Evolutionary conservation across 2,113 vertebrate species (phyloP).

Genomic region (Mus pahari): DNA sequence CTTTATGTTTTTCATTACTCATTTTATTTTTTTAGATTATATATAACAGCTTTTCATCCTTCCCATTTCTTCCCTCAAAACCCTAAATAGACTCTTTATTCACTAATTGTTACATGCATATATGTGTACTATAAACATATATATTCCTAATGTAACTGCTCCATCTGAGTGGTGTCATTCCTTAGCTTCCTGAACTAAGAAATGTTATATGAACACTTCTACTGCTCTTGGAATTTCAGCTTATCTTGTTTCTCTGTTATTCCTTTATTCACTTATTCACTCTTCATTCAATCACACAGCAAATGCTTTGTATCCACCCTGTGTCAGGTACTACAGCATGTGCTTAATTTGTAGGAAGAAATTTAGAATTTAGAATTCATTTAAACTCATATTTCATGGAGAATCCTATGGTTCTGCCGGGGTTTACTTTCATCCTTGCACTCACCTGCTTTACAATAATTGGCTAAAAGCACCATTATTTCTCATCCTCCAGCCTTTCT

Average conservation of each 20-base stretch:
- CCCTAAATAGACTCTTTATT: neutral
- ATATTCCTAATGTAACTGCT: neutral
- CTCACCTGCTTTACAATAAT: neutral
- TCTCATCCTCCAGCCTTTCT: neutral
- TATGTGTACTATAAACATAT: neutral
- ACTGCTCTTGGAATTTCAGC: neutral
- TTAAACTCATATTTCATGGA: neutral
- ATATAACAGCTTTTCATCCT: neutral
- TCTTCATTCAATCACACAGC: neutral
- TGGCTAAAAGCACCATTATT: neutral
- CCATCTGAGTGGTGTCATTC: neutral
- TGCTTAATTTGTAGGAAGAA: neutral
- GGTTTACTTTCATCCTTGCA: neutral
- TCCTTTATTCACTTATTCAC: neutral
- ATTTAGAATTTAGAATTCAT: neutral
- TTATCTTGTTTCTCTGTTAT: neutral
- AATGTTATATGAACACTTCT: neutral
- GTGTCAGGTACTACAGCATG: rapidly evolving
- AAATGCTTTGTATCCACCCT: neutral
- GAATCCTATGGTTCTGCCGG: neutral
- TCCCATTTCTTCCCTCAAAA: neutral
- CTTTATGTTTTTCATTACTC: neutral
- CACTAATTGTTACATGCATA: neutral
- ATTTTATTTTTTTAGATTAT: neutral
- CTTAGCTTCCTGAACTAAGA: neutral